phyloP scores from a whole-genome alignment of 1,140 invertebrate species.

The Pseudomyrmex pallidus region DNA sequence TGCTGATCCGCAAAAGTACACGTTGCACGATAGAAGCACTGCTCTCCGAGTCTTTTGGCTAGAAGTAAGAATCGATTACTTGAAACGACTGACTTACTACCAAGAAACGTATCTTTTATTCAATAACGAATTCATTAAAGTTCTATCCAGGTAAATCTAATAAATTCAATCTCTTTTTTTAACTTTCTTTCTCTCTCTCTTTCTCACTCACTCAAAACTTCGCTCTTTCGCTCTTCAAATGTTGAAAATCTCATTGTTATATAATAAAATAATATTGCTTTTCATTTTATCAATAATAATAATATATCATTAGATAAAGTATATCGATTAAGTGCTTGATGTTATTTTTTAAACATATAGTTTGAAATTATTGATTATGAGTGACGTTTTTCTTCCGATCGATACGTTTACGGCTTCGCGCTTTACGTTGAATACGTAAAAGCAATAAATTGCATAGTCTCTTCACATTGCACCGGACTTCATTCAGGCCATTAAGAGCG shows the following conservation, averaged over 20 bases:
- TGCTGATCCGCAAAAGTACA: slow-evolving; percentile 91
- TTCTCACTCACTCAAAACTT: no score
- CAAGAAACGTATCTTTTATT: slow-evolving; percentile 42
- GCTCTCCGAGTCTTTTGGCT: slow-evolving; percentile 93
- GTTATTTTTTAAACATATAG: background rate
- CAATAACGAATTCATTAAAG: slow-evolving; percentile 27
- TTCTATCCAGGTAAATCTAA: background rate
- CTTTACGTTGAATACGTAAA: slow-evolving; percentile 12
- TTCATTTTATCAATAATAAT: slow-evolving; percentile 7
- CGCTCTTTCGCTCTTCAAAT: background rate
- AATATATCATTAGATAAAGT: background rate
- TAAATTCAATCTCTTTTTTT: slow-evolving; percentile 2
- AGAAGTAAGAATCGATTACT: slow-evolving; percentile 72
- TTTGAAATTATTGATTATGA: background rate
- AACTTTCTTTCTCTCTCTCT: no score
- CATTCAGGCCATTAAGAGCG: slow-evolving; percentile 47
- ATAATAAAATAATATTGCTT: background rate
- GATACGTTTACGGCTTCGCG: slow-evolving; percentile 12
- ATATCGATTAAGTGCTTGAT: background rate
- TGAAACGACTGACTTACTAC: slow-evolving; percentile 1
- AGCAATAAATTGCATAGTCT: slow-evolving; percentile 36
- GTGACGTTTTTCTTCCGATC: background rate
- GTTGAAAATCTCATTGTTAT: background rate
- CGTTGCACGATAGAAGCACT: slow-evolving; percentile 92
- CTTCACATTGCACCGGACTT: slow-evolving; percentile 37